These are phyloP conservation scores for Trypoxylon attenuatum DNA, from an alignment of 2,888 invertebrate species.

Conservation along the genomic window DNA sequence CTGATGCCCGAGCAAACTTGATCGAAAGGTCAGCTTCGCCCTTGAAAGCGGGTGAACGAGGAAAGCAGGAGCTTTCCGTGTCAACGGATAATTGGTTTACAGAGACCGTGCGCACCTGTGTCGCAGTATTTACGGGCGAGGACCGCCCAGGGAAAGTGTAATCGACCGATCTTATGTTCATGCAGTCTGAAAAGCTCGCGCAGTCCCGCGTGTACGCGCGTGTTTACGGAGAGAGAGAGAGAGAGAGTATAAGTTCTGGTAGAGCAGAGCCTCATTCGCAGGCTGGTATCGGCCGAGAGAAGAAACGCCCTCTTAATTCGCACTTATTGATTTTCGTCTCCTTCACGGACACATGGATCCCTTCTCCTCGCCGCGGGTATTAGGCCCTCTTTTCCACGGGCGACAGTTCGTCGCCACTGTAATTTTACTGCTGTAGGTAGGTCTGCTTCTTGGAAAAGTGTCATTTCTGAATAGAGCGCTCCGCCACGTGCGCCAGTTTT, in stretches of 20 bases:
- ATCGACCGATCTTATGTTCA: slow-evolving; percentile 57
- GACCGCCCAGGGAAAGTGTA: slow-evolving; percentile 48
- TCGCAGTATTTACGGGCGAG: slow-evolving; percentile 41
- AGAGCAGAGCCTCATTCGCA: background rate
- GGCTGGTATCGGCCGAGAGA: background rate
- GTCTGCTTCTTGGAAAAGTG: too few species aligned
- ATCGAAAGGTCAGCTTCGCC: slow-evolving; percentile 39
- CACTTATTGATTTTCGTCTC: background rate
- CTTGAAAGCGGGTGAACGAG: slow-evolving; percentile 50
- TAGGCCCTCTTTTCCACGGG: background rate
- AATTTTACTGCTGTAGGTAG: background rate
- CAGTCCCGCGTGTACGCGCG: slow-evolving; percentile 16
- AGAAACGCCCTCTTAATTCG: background rate
- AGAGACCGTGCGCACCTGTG: slow-evolving; percentile 40
- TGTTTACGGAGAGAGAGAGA: slow-evolving; percentile 32
- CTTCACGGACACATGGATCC: background rate
- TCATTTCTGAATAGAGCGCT: too few species aligned
- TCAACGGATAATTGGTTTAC: slow-evolving; percentile 52
- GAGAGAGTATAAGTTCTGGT: too few species aligned
- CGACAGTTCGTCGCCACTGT: slow-evolving; percentile 2
- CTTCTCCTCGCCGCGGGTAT: background rate
- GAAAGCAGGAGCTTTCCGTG: slow-evolving; percentile 50
- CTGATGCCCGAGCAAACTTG: slow-evolving; percentile 13
- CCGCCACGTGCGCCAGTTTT: too few species aligned
- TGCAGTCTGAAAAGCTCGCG: slow-evolving; percentile 38